Conservation (phyloP, 2,888 invertebrate species). For the Germaria angustata region DNA sequence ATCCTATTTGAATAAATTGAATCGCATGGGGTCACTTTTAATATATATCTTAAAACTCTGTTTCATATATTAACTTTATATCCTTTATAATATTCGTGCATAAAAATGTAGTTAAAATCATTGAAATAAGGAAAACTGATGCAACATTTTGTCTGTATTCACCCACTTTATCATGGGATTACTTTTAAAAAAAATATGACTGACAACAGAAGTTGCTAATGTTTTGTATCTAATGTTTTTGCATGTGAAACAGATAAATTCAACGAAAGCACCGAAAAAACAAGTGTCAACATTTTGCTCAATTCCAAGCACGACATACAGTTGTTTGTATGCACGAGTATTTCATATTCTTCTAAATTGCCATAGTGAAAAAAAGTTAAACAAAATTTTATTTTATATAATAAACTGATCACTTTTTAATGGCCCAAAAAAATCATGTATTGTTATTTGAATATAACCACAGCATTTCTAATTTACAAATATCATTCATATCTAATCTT, state of each 20-base stretch:
- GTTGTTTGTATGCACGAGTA: no score
- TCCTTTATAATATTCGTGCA: conserved; percentile 13
- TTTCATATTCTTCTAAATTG: conserved; percentile 2
- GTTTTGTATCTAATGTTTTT: neutral
- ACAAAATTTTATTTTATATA: no score
- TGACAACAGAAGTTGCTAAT: conserved; percentile 57
- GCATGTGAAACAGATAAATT: neutral
- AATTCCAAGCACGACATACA: neutral
- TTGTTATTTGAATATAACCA: conserved; percentile 2
- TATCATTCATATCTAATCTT: no score
- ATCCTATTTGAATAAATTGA: no score
- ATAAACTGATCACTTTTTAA: conserved; percentile 76
- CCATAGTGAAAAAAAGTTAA: conserved; percentile 10
- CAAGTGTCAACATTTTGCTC: neutral
- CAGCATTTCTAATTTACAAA: conserved; percentile 31
- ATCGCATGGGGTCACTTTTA: no score
- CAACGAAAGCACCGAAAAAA: neutral
- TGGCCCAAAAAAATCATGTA: conserved; percentile 70
- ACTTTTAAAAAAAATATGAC: conserved; percentile 17
- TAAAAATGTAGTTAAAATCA: conserved; percentile 2
- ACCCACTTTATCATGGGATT: conserved; percentile 54
- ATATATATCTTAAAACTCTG: conserved; percentile 23
- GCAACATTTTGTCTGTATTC: conserved; percentile 55
- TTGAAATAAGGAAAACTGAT: conserved; percentile 8
- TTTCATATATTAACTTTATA: neutral